Evolutionary conservation across 2,797 vertebrate species (phyloP).

Genomic region (Urophycis tenuis): DNA sequence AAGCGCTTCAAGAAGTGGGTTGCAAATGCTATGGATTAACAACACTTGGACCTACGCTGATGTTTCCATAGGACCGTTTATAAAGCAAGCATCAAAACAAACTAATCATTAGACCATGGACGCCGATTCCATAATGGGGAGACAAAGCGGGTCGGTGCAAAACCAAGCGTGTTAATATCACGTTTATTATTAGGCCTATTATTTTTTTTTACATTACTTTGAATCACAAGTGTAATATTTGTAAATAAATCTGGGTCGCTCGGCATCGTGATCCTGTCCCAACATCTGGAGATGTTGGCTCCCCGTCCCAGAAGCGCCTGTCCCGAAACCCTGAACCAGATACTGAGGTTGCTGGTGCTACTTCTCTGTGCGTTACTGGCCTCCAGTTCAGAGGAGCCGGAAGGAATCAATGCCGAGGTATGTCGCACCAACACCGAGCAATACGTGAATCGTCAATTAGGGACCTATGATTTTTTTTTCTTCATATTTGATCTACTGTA

Average conservation of each 20-base stretch:
- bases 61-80: not conserved
- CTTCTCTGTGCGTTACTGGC: conserved; percentile 27
- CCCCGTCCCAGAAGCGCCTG: not conserved
- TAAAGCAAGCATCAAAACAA: not conserved
- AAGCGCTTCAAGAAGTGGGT: not conserved
- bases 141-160: not conserved
- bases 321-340: conserved; percentile 12
- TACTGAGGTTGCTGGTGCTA: conserved; percentile 31
- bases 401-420: conserved; percentile 57
- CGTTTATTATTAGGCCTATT: not conserved
- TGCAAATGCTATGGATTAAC: not conserved
- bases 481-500: not conserved
- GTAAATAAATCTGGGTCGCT: not conserved
- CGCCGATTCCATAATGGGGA: not conserved
- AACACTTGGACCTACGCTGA: not conserved
- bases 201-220: not conserved
- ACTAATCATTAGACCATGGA: not conserved
- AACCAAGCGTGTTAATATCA: not conserved
- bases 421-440: not conserved
- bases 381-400: conserved; percentile 28
- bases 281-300: not conserved
- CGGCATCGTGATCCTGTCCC: not conserved
- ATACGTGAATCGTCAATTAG: no score
- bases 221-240: not conserved
- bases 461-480: not conserved